Base-by-base conservation (phyloP, 2,797 vertebrate genomes). In the Megalops cyprinoides region DNA sequence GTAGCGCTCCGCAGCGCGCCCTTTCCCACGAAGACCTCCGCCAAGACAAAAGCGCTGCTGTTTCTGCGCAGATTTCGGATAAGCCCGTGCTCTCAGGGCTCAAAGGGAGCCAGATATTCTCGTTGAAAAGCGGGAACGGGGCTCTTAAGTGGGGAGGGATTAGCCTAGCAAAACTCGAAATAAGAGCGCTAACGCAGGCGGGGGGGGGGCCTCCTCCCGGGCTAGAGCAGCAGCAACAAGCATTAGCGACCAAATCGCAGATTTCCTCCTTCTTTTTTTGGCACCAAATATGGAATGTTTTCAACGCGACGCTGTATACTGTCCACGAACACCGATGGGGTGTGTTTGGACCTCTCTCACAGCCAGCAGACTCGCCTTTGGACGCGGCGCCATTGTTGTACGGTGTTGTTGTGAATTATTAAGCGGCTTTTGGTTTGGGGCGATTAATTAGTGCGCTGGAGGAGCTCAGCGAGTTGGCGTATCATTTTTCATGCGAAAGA, bases 41-140 rank as follows among this genome's bases (percentile, higher is more conserved):
- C 31, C 1, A 67, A 67, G 62, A 67, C 62, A 67, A 67, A 67
- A 67, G 62, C 62, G 12, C 62, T 20, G 62, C 12, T 67, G 62
- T 37, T 67, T 67, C 62, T 37, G 62, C 1, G 28, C 62, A 18
- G 31, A 2, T 37, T 15, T 67, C 20, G 12, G 15, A 65, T 4
- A 18, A 67, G 12, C 34, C 62, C 14, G 62, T 67, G 28, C 34
- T 67, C 37, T 67, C 15, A 18, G 31, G 62, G 37, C 37, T 67
- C 3, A 56, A 56, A 56, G 25, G 25, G 20, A 56, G 55, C 55
- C 4, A 56, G 60, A 60, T 28, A 60, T 60, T 60, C n/a, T 28
- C 56, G 4, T 3, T 25, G 60, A 62, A 34, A 62, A 62, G 1
- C 4, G 34, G 23, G 56, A 58, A 25, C 56, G 10, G 8, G 20